phyloP scores from a whole-genome alignment of 2,113 vertebrate species.

The Piaya cayana region DNA sequence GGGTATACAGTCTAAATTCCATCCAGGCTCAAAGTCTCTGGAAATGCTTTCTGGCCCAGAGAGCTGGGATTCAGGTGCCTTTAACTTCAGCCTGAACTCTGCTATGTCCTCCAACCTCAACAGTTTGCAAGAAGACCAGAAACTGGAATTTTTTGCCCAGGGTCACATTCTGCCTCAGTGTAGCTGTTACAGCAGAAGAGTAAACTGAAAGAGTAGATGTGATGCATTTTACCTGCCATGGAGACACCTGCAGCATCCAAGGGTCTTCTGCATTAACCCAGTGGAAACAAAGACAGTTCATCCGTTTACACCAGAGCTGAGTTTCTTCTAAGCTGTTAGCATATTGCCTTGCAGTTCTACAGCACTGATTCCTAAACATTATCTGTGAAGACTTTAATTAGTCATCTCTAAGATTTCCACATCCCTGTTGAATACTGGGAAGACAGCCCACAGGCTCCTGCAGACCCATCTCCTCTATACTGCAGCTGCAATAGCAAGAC shows the following conservation, averaged over 20 bases:
- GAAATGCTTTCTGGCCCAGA: background rate
- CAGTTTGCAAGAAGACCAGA: background rate
- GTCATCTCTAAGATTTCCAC: background rate
- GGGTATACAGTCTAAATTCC: background rate
- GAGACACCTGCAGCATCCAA: background rate
- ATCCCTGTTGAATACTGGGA: background rate
- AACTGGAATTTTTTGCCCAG: background rate
- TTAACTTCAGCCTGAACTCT: background rate
- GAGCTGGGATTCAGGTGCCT: background rate
- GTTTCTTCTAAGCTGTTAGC: background rate
- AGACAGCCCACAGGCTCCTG: background rate
- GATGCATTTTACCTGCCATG: background rate
- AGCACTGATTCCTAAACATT: background rate
- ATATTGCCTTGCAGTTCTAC: background rate
- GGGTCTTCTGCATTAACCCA: background rate
- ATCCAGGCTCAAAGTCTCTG: background rate
- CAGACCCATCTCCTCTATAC: background rate
- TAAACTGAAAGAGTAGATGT: background rate
- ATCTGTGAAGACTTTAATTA: background rate
- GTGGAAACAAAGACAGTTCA: background rate
- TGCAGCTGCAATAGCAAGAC: background rate
- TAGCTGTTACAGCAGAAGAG: background rate
- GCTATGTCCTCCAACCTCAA: background rate
- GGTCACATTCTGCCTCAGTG: background rate
- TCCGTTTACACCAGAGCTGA: background rate